Evolutionary conservation across 2,888 invertebrate genomes (phyloP).

Genomic region (Eupithecia vulgata): DNA sequence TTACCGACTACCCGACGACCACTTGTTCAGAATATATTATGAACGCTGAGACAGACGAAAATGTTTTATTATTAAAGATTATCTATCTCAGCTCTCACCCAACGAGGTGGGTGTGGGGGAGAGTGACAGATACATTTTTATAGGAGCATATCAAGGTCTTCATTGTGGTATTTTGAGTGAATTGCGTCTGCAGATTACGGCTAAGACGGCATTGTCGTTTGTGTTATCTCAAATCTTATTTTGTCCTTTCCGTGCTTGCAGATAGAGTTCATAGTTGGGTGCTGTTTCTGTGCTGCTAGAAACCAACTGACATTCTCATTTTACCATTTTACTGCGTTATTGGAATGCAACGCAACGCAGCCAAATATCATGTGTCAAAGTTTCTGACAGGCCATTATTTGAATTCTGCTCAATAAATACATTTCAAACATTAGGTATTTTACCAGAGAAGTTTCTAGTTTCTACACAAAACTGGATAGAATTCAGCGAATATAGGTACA

Average conservation of each 20-base stretch:
- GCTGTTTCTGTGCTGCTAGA: constrained; percentile 1
- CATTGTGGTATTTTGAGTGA: constrained; percentile 37
- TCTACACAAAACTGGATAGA: neutral
- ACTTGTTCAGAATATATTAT: constrained; percentile 62
- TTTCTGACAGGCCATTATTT: constrained; percentile 26
- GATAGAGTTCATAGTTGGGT: constrained; percentile 4
- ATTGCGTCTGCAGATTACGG: constrained; percentile 32
- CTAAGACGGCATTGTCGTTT: constrained; percentile 27
- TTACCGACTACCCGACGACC: constrained; percentile 56
- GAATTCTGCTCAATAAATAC: constrained; percentile 16
- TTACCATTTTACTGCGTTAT: constrained; percentile 14
- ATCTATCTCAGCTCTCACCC: constrained; percentile 38
- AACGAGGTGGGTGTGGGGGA: constrained; percentile 27
- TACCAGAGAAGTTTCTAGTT: neutral
- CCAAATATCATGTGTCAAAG: constrained; percentile 24
- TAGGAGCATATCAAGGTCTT: constrained; percentile 30
- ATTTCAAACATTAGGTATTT: constrained; percentile 1
- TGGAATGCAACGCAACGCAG: constrained; percentile 24
- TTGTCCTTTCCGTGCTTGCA: constrained; percentile 11
- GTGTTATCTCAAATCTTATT: constrained; percentile 21
- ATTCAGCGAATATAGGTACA: neutral
- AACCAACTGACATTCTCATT: constrained; percentile 10
- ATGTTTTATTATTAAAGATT: constrained; percentile 56
- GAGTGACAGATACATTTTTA: constrained; percentile 38
- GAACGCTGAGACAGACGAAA: constrained; percentile 56